Base-by-base conservation (phyloP, 2,113 vertebrate species). In the Caranx melampygus region DNA sequence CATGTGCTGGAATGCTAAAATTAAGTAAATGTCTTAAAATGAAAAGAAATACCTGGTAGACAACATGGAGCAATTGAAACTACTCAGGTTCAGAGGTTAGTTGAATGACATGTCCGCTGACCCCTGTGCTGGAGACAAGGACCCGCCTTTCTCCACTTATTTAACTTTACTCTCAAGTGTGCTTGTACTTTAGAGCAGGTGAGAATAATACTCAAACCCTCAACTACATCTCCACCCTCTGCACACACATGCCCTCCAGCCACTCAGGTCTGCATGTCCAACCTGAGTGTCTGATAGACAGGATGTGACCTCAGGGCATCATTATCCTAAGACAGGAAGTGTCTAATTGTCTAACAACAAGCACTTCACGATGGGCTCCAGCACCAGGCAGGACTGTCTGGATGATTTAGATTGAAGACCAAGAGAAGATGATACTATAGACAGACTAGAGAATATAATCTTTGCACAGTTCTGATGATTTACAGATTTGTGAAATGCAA, bases 281-380 rank as follows among this genome's bases (percentile, higher is more conserved):
- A 84, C 82, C 57, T 72, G 81, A 71, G 82, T 40, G 76, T 76
- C 87, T 90, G 83, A 89, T 69, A 89, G 81, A 87, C 86, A 92
- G 90, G 89, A 92, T 87, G 85, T 89, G 87, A 90, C 92, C 88
- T 91, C 72, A 58, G 88, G 92, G 91, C 76, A 3, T 87, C 75
- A 86, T 91, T 91, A 90, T 89, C 79, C 76, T 6, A 52, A 88
- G 70, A 89, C 84, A 89, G 91, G 92, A 93, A 91, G 88, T 67
- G 21, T 79, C 68, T 91, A 91, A 92, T 87, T 89, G 87, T 87
- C 70, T 54, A 67, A 87, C 83, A 90, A 84, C 86, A 79, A 89
- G 73, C 42, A 75, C 69, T 87, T 87, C 70, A 87, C 81, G 86
- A 87, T 75, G 84, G 83, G 82, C 88, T 61, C 79, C 62, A 68